Conservation (phyloP, 2,888 invertebrate genomes). For the Folsomia candida region DNA sequence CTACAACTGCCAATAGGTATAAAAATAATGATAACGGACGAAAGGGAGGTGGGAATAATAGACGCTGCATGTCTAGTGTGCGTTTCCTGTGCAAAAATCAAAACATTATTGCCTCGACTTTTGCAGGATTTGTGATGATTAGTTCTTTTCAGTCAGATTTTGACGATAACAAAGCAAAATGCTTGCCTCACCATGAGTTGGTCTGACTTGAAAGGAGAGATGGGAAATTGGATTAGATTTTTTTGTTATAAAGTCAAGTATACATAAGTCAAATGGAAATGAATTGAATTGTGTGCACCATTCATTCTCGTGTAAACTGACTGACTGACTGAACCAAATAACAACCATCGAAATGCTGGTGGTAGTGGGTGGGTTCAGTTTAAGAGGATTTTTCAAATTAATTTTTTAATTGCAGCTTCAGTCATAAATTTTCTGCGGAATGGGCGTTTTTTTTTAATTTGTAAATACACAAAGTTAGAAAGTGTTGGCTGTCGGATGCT, state of each 20-base stretch:
- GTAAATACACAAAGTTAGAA: not conserved
- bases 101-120: not conserved
- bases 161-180: constrained; percentile 1
- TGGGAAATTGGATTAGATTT: constrained; percentile 1
- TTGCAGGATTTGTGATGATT: not conserved
- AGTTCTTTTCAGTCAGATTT: not conserved
- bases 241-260: not conserved
- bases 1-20: too few relatives aligned
- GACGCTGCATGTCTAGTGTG: not conserved
- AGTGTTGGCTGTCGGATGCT: not conserved
- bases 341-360: not conserved
- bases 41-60: not conserved
- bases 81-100: constrained; percentile 5
- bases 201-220: not conserved
- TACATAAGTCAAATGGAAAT: too few relatives aligned
- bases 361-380: not conserved
- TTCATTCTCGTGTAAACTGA: too few relatives aligned
- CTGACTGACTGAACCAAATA: too few relatives aligned
- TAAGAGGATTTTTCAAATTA: not conserved
- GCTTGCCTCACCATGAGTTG: not conserved
- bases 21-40: not conserved
- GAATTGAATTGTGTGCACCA: not conserved
- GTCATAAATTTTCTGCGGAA: not conserved
- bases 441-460: not conserved
- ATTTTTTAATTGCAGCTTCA: not conserved